Base-by-base conservation (phyloP, 2,888 invertebrate genomes). In the Oscheius sp. region DNA sequence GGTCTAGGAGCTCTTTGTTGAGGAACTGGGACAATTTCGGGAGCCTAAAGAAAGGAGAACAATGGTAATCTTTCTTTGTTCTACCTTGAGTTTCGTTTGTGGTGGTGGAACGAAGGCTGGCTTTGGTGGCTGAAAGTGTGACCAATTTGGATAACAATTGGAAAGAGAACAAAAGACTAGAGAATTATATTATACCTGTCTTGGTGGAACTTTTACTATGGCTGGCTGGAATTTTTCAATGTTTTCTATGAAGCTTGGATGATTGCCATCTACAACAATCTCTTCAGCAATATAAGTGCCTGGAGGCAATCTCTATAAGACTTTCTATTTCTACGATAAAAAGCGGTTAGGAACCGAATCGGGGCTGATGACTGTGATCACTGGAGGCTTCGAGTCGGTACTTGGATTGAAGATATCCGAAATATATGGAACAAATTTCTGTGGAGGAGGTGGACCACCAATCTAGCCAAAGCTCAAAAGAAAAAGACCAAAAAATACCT, bases 371-470 rank as follows among this genome's bases (percentile, higher is more conserved):
- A 48, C 57, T 27, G 50, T 55, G n/a, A 45, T 53, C 27, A 57
- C 42, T 17, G 50, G 57, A n/a, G 67, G 64, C 27, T 52, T 64
- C 3, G 64, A 15, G 34, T 52, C 64, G 6, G 29, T 17, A 5
- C 27, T 31, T 20, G 17, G 50, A 31, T 29, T 48, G 65, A 50
- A 67, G 17, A 73, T 31, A 46, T 73, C 73, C 12, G 61, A 31
- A 17, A 64, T 46, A 50, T 71, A 63, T 1, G 80, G 76, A n/a
- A 79, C 46, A 63, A 80, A 78, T 20, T 69, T 65, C 25, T 70
- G 67, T 25, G 78, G 78, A 15, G 80, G 80, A 10, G 80, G 75
- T 10, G 76, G 74, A 6, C 76, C 65, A 8, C 65, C 48, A 23
- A 52, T 39, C 63, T 57, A n/a, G 34, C 20, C 31, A 64, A 57